Evolutionary conservation across 2,888 invertebrate genomes (phyloP).

Genomic region (Prionchulus punctatus): DNA sequence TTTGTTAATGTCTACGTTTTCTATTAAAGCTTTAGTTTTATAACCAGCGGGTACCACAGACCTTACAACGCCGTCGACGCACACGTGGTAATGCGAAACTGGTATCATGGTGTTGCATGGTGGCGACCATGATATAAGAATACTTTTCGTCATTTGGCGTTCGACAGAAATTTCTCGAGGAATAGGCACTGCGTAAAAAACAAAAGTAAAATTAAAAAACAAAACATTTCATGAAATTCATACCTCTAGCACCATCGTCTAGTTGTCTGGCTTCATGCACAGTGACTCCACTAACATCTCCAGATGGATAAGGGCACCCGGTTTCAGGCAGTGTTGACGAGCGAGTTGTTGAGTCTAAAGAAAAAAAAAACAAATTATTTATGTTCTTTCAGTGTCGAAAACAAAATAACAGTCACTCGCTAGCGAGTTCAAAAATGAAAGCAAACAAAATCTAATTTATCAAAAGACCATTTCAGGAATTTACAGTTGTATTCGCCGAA

Average conservation of each 20-base stretch:
- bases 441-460: too few species aligned
- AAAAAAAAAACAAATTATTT: too few species aligned
- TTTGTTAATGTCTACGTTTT: slow-evolving; percentile 65
- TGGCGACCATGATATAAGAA: slow-evolving; percentile 90
- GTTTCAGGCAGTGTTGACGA: slow-evolving; percentile 13
- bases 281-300: slow-evolving; percentile 26
- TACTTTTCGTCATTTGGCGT: slow-evolving; percentile 90
- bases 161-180: slow-evolving; percentile 90
- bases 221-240: too few species aligned
- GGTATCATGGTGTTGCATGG: slow-evolving; percentile 40
- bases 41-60: slow-evolving; percentile 85
- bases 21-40: slow-evolving; percentile 66
- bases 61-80: slow-evolving; percentile 88
- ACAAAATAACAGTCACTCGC: too few species aligned
- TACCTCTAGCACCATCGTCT: slow-evolving; percentile 27
- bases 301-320: slow-evolving; percentile 29
- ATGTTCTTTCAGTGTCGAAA: too few species aligned
- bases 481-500: too few species aligned
- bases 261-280: slow-evolving; percentile 27
- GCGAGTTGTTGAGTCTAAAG: too few species aligned
- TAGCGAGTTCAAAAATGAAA: too few species aligned
- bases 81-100: slow-evolving; percentile 47
- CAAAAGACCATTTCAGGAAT: too few species aligned
- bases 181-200: slow-evolving; percentile 88
- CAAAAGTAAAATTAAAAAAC: too few species aligned